Evolutionary conservation across 2,113 vertebrate species (phyloP).

Genomic region (Peromyscus polionotus): DNA sequence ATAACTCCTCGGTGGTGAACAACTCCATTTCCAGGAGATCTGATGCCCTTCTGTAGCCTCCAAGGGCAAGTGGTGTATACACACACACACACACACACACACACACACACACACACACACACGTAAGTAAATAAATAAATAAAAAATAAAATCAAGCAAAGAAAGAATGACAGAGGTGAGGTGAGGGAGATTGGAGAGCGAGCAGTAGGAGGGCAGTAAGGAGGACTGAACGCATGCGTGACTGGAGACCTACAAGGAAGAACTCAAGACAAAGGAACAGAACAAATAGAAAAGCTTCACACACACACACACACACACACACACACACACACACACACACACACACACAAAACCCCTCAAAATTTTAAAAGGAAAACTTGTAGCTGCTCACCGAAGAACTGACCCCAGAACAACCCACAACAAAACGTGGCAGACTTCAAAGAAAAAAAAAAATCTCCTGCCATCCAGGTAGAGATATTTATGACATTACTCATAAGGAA

Average conservation of each 20-base stretch:
- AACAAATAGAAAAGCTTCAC: not conserved
- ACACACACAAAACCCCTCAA: not conserved
- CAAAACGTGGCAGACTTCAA: not conserved
- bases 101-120: too few relatives aligned
- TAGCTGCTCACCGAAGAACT: not conserved
- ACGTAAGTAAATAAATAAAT: not conserved
- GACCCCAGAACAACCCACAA: not conserved
- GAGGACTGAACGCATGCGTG: not conserved
- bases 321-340: not conserved
- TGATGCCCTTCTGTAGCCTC: not conserved
- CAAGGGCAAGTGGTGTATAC: not conserved
- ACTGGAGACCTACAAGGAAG: not conserved
- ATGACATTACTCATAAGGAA: conserved; percentile 33
- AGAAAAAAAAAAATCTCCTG: not conserved
- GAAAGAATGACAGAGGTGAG: not conserved
- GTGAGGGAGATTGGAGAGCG: not conserved
- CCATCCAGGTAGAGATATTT: conserved; percentile 6
- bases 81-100: too few relatives aligned
- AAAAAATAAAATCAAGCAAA: not conserved
- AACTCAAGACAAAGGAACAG: not conserved
- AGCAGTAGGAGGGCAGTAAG: not conserved
- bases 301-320: too few relatives aligned
- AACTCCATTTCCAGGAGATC: not conserved
- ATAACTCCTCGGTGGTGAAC: not conserved
- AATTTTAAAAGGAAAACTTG: not conserved